Percentiles rank a stretch among this genome's conserved stretches.
phyloP scores from a whole-genome alignment of 1,140 invertebrate genomes.

The Drosophila varians region DNA sequence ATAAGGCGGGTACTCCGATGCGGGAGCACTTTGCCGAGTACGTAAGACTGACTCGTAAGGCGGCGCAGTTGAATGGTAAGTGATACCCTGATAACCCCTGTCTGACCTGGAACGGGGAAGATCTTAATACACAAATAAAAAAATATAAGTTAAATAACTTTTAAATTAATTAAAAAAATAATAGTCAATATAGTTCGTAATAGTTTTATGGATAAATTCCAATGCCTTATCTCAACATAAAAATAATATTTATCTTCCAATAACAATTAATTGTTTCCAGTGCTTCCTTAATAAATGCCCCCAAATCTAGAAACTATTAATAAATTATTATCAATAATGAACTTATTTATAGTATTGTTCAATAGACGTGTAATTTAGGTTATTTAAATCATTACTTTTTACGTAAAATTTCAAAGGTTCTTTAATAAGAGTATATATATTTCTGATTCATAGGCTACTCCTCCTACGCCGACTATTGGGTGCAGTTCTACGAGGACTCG shows the following conservation, averaged over 20 bases:
- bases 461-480: constrained; percentile 83
- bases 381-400: not conserved
- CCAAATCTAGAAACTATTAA: not conserved
- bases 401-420: not conserved
- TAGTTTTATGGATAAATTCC: too few species aligned
- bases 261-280: not conserved
- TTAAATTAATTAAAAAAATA: too few species aligned
- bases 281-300: not conserved
- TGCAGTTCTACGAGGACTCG: constrained; percentile 86
- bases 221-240: too few species aligned
- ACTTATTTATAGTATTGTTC: not conserved
- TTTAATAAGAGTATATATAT: not conserved
- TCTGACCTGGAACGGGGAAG: constrained; percentile 5
- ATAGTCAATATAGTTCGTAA: too few species aligned
- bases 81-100: constrained; percentile 45
- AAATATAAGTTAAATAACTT: too few species aligned
- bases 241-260: not conserved
- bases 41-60: constrained; percentile 91
- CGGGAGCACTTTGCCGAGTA: constrained; percentile 88
- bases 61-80: constrained; percentile 91
- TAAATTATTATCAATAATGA: not conserved
- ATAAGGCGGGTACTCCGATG: constrained; percentile 89
- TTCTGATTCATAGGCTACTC: constrained; percentile 44
- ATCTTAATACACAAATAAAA: not conserved
- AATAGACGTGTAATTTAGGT: not conserved